Evolutionary conservation across 2,888 invertebrate genomes (phyloP), one percentile per base, ranked within the genome.

Genomic region (Geotrupes spiniger): DNA sequence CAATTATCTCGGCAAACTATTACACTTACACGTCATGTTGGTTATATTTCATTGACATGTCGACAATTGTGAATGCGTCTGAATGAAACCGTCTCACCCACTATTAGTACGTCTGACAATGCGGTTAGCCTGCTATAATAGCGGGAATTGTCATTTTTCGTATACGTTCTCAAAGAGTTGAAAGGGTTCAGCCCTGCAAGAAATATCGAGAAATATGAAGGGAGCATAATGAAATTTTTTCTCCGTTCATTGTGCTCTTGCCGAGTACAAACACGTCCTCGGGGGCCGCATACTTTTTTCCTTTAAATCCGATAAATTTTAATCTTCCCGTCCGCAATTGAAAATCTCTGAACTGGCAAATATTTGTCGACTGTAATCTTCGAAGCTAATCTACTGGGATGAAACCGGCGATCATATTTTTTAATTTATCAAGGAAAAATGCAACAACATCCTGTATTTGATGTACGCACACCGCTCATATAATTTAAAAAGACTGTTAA

Each of bases 101-200:
- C 60, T 59, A 61, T 63, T 62, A 62, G 58, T 57, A 56, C 46
- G 54, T 57, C 47, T 38, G 54, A 61, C 61, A 59, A 62, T 58
- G 37, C 50, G 27, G 56, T 33, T 40, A 33, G 46, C 46, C 40
- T 33, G 36, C 15, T 36, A 46, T 46, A 46, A 46, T 46, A 33
- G 36, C 40, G 50, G 42, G 46, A 53, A 52, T 53, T 58, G 62
- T 58, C 62, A 62, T 46, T 46, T 28, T 27, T 27, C 33, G 46
- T 40, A 12, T 33, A 33, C 16, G 31, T 46, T 46, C 46, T 40
- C 46, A 40, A 36, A 40, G 51, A 51, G 50, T 49, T 59, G 58
- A 60, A 60, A 60, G 60, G 56, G 60, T 59, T 61, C 44, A 39
- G 45, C 51, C 53, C 49, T 53, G 49, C 56, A 55, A 54, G 58